Conservation (phyloP, 2,797 vertebrate species). For the Glyptemys insculpta region DNA sequence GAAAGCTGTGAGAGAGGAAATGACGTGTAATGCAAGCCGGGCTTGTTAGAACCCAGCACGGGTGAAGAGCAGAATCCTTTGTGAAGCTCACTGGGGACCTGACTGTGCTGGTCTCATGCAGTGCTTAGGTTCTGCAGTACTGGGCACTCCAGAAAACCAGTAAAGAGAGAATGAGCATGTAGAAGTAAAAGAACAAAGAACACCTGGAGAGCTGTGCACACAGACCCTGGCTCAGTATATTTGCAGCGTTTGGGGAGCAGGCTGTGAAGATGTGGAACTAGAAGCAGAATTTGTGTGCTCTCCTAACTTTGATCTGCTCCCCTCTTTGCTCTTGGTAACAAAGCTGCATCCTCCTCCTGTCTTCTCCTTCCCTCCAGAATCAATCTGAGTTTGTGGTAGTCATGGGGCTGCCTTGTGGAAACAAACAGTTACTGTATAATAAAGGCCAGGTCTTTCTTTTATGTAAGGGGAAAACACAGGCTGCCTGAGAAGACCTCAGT, state of each 20-base stretch:
- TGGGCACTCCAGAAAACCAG: not conserved
- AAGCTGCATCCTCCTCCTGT: not conserved
- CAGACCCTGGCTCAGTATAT: not conserved
- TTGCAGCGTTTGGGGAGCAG: constrained; percentile 6
- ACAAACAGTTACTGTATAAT: constrained; percentile 19
- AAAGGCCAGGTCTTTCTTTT: constrained; percentile 9
- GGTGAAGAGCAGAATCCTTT: not conserved
- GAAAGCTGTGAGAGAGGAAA: constrained; percentile 42
- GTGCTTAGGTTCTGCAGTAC: not conserved
- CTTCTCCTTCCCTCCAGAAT: constrained; percentile 33
- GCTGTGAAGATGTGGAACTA: constrained; percentile 14
- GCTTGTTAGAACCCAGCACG: not conserved
- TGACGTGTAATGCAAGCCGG: not conserved
- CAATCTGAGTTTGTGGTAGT: constrained; percentile 16
- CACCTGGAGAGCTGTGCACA: not conserved
- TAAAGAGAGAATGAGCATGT: not conserved
- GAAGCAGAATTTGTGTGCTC: not conserved
- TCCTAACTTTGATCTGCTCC: not conserved
- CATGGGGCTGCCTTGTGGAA: not conserved
- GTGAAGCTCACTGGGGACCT: not conserved
- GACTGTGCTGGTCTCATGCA: not conserved
- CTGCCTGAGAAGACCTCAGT: not conserved
- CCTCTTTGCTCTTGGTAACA: constrained; percentile 17
- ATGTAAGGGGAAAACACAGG: not conserved
- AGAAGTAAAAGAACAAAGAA: constrained; percentile 33